phyloP scores from a whole-genome alignment of 1,140 invertebrate genomes.

The Camponotus vicinus region DNA sequence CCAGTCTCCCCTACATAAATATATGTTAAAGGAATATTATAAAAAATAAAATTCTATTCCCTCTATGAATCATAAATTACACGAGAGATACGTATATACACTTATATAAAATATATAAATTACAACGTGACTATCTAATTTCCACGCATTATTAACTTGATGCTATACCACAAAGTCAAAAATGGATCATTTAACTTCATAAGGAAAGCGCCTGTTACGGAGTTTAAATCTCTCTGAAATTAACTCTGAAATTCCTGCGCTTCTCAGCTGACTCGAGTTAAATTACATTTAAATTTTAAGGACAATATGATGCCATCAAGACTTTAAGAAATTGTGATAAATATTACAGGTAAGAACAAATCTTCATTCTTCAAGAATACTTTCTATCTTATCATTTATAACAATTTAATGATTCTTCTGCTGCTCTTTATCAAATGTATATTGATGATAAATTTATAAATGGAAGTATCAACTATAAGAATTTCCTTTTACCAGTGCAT shows the following conservation, averaged over 20 bases:
- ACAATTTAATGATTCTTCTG: not conserved
- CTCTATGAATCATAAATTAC: not conserved
- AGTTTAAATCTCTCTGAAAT: constrained; percentile 15
- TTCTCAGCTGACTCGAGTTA: constrained; percentile 13
- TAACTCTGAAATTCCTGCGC: constrained; percentile 1
- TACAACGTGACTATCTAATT: not conserved
- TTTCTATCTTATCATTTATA: not conserved
- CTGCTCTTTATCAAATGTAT: not conserved
- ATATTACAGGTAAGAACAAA: constrained; percentile 4
- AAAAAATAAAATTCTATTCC: not conserved
- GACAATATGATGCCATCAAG: not conserved
- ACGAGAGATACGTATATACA: not conserved
- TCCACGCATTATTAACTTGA: not conserved
- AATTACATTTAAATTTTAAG: constrained; percentile 51
- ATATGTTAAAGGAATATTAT: not conserved
- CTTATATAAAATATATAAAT: not conserved
- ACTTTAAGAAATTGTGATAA: constrained; percentile 42
- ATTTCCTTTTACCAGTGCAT: not conserved
- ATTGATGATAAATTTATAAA: not conserved
- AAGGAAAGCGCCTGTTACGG: not conserved
- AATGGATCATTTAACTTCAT: constrained; percentile 42
- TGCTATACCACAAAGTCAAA: not conserved
- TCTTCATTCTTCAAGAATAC: not conserved
- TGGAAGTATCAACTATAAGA: not conserved
- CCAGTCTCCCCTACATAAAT: not conserved